Evolutionary conservation across 1,140 invertebrate species (phyloP).

Genomic region (Thrips palmi): DNA sequence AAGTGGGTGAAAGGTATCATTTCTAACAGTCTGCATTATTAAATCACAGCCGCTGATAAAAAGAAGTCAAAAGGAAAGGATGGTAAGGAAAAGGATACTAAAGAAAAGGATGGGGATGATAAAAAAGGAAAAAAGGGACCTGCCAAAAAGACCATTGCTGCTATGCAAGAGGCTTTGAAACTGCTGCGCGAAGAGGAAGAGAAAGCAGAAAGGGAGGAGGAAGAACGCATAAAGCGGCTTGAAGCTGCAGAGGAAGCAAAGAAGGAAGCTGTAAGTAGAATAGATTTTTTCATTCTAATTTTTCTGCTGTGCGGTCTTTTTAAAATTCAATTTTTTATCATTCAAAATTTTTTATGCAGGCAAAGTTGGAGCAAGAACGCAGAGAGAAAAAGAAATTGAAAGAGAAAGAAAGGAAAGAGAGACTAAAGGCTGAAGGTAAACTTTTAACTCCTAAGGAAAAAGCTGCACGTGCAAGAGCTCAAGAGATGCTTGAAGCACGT

Average conservation of each 20-base stretch:
- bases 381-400: slow-evolving; percentile 86
- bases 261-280: slow-evolving; percentile 34
- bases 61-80: slow-evolving; percentile 16
- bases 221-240: slow-evolving; percentile 52
- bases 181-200: slow-evolving; percentile 86
- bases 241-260: slow-evolving; percentile 54
- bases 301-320: not conserved
- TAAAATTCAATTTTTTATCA: slow-evolving; percentile 3
- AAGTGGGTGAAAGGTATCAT: slow-evolving; percentile 17
- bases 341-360: slow-evolving; percentile 21
- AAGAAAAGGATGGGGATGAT: slow-evolving; percentile 22
- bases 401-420: slow-evolving; percentile 84
- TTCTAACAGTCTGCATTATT: not conserved
- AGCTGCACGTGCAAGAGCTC: slow-evolving; percentile 66
- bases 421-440: slow-evolving; percentile 88
- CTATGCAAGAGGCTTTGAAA: slow-evolving; percentile 75
- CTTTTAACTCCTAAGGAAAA: slow-evolving; percentile 83
- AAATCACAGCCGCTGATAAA: not conserved
- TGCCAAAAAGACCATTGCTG: slow-evolving; percentile 44
- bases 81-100: slow-evolving; percentile 25
- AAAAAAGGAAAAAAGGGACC: slow-evolving; percentile 26
- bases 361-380: slow-evolving; percentile 63
- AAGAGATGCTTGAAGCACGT: slow-evolving; percentile 70
- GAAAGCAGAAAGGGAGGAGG: slow-evolving; percentile 51
- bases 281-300: not conserved